phyloP scores from a whole-genome alignment of 2,113 vertebrate genomes.

The Cettia cetti region DNA sequence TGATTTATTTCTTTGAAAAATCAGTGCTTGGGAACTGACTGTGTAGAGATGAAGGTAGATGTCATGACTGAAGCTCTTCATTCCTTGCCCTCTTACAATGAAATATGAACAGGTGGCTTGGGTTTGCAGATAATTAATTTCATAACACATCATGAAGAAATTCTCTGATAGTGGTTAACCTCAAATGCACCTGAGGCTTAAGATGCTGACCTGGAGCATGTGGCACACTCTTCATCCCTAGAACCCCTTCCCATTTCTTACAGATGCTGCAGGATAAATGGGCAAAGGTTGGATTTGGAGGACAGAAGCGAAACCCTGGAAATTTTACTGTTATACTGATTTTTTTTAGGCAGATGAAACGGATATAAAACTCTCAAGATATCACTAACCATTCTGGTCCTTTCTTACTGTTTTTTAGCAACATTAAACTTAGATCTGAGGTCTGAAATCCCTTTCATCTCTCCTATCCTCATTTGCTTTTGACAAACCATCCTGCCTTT shows the following conservation, averaged over 20 bases:
- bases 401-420: background rate
- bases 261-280: background rate
- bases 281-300: background rate
- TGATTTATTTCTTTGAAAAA: background rate
- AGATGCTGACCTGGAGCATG: background rate
- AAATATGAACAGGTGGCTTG: background rate
- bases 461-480: background rate
- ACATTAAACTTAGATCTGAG: background rate
- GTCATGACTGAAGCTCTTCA: background rate
- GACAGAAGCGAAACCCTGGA: background rate
- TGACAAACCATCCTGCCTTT: background rate
- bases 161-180: background rate
- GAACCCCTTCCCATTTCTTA: background rate
- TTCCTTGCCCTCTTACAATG: background rate
- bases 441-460: background rate
- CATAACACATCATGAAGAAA: rapidly evolving
- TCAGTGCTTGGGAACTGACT: background rate
- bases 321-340: background rate
- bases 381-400: background rate
- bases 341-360: background rate
- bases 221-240: background rate
- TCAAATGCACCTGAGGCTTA: background rate
- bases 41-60: background rate
- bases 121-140: background rate
- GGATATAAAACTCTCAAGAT: background rate